Conservation (phyloP, 2,888 invertebrate genomes). For the Tortricodes alternella region DNA sequence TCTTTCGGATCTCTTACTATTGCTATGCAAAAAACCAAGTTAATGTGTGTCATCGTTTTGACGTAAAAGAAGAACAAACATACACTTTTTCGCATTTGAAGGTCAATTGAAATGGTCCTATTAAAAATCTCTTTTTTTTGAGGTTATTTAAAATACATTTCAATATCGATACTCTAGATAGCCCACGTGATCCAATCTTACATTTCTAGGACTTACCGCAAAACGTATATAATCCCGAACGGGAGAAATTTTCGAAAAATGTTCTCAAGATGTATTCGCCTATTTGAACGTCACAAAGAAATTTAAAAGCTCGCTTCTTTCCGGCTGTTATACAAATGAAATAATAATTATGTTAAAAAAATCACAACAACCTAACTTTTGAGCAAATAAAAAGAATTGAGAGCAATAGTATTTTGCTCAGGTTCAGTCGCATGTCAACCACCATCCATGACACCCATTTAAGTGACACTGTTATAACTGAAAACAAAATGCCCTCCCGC, state of each 20-base stretch:
- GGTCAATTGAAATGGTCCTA: not conserved
- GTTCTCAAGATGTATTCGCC: conserved; percentile 11
- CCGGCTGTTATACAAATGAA: conserved; percentile 2
- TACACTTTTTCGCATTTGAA: too few relatives aligned
- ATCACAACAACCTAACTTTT: too few relatives aligned
- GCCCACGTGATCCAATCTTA: not conserved
- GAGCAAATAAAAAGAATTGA: too few relatives aligned
- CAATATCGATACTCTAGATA: conserved; percentile 10
- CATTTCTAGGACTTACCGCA: conserved; percentile 25
- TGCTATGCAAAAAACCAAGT: too few relatives aligned
- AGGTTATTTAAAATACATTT: not conserved
- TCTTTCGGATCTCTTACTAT: too few relatives aligned
- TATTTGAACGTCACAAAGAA: not conserved
- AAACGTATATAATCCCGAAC: conserved; percentile 18
- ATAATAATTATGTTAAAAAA: not conserved
- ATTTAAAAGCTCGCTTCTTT: not conserved
- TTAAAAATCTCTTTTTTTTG: not conserved
- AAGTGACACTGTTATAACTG: too few relatives aligned
- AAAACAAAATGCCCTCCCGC: too few relatives aligned
- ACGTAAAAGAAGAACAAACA: too few relatives aligned
- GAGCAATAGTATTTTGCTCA: too few relatives aligned
- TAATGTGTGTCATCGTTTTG: too few relatives aligned
- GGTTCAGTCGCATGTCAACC: too few relatives aligned
- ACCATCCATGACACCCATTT: too few relatives aligned
- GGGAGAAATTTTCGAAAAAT: conserved; percentile 25